These are phyloP conservation scores for Centruroides vittatus DNA, from an alignment of 1,140 invertebrate species.

Conservation along the genomic window DNA sequence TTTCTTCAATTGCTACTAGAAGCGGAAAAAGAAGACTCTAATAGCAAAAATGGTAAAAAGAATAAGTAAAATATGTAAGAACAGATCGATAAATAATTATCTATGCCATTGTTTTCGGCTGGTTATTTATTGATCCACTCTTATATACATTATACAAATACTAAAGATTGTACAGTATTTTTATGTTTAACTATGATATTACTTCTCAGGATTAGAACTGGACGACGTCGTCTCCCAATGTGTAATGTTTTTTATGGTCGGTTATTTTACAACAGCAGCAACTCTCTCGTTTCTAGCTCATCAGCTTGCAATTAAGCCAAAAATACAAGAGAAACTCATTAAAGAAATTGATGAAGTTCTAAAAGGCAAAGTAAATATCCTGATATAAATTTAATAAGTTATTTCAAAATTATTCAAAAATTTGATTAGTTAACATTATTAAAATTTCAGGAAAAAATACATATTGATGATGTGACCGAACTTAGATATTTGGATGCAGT, in stretches of 20 bases:
- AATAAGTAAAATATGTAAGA: no score
- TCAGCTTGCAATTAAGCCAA: constrained; percentile 39
- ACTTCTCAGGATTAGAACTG: constrained; percentile 32
- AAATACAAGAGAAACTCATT: constrained; percentile 38
- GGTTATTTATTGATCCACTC: not conserved
- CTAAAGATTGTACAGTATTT: not conserved
- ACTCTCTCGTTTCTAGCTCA: constrained; percentile 38
- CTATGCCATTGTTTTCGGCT: not conserved
- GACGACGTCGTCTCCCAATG: constrained; percentile 48
- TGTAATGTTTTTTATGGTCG: constrained; percentile 47
- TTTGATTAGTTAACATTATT: no score
- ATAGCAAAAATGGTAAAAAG: no score
- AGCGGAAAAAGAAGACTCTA: no score
- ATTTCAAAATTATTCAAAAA: no score
- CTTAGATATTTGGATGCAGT: constrained; percentile 12
- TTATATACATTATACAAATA: not conserved
- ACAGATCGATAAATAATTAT: no score
- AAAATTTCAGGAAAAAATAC: not conserved
- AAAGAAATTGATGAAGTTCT: constrained; percentile 31
- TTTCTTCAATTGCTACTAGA: no score
- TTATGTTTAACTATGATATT: not conserved
- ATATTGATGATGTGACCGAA: not conserved
- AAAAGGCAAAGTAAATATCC: not conserved
- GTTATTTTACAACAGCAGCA: constrained; percentile 44
- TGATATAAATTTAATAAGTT: no score